A percentile compares a stretch with the other conserved stretches of the same genome.
Evolutionary conservation across 2,113 vertebrate species (phyloP).

Genomic region (Chaetorhynchus papuensis): DNA sequence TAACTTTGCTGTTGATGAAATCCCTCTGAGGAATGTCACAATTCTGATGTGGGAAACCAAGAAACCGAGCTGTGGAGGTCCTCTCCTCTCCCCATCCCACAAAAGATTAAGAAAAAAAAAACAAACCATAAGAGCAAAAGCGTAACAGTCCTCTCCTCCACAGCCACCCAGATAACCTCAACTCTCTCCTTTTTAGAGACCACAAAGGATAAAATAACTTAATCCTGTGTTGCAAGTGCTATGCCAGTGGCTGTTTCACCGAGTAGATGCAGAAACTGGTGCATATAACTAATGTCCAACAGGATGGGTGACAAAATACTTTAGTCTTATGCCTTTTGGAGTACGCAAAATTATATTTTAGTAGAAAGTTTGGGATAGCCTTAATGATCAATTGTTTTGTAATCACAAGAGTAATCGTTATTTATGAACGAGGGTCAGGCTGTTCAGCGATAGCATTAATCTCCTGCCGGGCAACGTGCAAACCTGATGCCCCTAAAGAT

Average conservation of each 20-base stretch:
- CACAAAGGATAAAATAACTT: background rate
- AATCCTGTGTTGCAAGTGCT: background rate
- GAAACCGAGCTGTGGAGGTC: background rate
- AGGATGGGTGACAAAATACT: background rate
- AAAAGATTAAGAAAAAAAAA: background rate
- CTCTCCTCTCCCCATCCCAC: background rate
- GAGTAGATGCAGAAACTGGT: fast-evolving
- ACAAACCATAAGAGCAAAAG: background rate
- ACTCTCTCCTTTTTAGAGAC: background rate
- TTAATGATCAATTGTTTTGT: background rate
- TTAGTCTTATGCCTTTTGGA: background rate
- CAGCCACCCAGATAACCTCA: background rate
- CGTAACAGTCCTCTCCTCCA: background rate
- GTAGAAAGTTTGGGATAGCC: background rate
- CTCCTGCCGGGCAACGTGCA: background rate
- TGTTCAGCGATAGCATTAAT: background rate
- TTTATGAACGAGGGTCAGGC: background rate
- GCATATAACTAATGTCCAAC: too few species aligned
- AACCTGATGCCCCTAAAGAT: background rate
- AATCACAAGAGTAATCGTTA: background rate
- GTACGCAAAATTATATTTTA: background rate
- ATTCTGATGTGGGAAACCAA: background rate
- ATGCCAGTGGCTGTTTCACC: background rate
- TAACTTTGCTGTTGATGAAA: background rate
- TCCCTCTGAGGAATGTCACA: background rate